Evolutionary conservation across 2,888 invertebrate genomes (phyloP).

Genomic region (Polyommatus icarus): DNA sequence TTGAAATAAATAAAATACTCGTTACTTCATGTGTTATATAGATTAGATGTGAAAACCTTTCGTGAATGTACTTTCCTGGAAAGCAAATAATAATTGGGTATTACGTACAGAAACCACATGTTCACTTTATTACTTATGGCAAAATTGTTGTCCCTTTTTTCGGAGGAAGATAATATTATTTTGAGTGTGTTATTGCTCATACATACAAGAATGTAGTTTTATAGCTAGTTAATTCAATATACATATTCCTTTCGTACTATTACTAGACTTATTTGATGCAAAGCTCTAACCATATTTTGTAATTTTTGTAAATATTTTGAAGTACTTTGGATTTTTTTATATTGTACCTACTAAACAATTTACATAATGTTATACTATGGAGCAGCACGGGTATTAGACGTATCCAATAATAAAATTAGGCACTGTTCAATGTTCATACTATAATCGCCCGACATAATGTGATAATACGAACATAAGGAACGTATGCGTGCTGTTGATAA

Average conservation of each 20-base stretch:
- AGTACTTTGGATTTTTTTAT: too few relatives aligned
- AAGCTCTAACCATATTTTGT: too few relatives aligned
- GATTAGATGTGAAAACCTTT: background rate
- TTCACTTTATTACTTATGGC: background rate
- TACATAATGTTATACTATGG: too few relatives aligned
- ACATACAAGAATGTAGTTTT: background rate
- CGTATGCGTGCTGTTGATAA: conserved; percentile 29
- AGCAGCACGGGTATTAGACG: too few relatives aligned
- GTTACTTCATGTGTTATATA: background rate
- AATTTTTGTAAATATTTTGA: too few relatives aligned
- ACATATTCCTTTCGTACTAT: too few relatives aligned
- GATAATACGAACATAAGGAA: background rate
- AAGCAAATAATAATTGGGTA: background rate
- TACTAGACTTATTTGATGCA: too few relatives aligned
- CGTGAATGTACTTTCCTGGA: background rate
- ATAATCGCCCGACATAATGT: background rate
- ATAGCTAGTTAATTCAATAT: too few relatives aligned
- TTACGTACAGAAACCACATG: background rate
- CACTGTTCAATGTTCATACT: too few relatives aligned
- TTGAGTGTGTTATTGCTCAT: background rate
- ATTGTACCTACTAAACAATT: too few relatives aligned
- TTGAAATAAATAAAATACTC: background rate
- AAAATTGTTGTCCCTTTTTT: background rate
- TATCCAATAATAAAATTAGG: too few relatives aligned
- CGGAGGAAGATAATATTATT: background rate